Evolutionary conservation across 2,797 vertebrate genomes (phyloP), one percentile per base, ranked within the genome.

Genomic region (Heterohyrax brucei): DNA sequence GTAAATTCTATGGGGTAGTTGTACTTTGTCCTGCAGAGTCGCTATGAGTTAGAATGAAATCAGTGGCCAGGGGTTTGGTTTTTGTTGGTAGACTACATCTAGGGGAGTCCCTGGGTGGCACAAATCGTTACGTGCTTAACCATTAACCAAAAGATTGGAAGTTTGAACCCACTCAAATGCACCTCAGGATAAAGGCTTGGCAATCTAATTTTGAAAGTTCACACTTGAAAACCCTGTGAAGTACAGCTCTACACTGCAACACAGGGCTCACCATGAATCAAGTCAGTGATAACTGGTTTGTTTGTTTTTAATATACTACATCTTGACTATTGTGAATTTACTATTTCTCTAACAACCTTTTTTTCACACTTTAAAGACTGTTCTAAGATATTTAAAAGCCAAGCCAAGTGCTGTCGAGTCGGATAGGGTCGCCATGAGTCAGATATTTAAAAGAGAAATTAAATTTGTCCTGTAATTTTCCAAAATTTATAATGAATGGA

Each of bases 371-470:
- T 28, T 82, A 59, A 81, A 82, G n/a, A 3, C 21, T 72, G 3
- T 44, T 19, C 53, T 73, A 78, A 30, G 48, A 72, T 68, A 76
- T 84, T 87, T 92, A 59, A 93, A 90, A 92, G 28, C 39, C 39
- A 39, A 39, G 39, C 2, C 39, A 39, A 39, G 39, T 39, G 39
- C 39, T 39, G 39, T 39, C 39, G 39, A 39, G 39, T 39, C 39
- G 39, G 39, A 39, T 39, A 39, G 39, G 39, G 39, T 39, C 39
- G 3, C 39, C 39, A 39, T 39, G 39, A 39, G 39, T 39, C 39
- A 24, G 48, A 72, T 68, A 76, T 84, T 87, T 92, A 59, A 93
- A 90, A 92, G 28, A 89, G 28, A 90, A 91, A 85, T 64, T 56
- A 79, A 59, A 61, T 87, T 78, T 87, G 14, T 77, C 64, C 77